A percentile compares a stretch with the other conserved stretches of the same genome.
These are phyloP conservation scores for Panagrolaimus sp. DNA, from an alignment of 1,140 invertebrate genomes.

Conservation along the genomic window DNA sequence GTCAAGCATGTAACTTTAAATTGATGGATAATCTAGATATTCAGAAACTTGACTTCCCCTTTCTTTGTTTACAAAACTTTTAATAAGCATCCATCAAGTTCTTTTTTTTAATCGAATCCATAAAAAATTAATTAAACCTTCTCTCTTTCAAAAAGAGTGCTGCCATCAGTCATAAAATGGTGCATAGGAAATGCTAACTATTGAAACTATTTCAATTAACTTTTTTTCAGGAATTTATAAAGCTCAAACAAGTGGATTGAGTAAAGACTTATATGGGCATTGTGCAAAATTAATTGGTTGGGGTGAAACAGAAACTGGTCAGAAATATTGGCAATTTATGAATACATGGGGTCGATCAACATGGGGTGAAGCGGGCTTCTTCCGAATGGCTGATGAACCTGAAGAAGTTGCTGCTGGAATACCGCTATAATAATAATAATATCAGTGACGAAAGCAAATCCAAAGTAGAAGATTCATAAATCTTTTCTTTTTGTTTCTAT, in stretches of 20 bases:
- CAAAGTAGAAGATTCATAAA: too few relatives aligned
- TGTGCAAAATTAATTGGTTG: conserved; percentile 47
- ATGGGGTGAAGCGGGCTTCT: conserved; percentile 40
- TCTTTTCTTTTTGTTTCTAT: too few relatives aligned
- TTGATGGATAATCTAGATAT: too few relatives aligned
- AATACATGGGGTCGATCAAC: conserved; percentile 41
- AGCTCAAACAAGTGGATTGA: conserved; percentile 20
- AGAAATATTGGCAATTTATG: conserved; percentile 32
- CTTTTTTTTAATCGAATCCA: too few relatives aligned
- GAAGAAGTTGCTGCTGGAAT: conserved; percentile 3
- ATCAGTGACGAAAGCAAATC: too few relatives aligned
- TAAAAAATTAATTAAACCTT: too few relatives aligned
- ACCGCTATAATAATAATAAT: neutral
- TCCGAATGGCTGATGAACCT: conserved; percentile 8
- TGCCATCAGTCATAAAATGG: too few relatives aligned
- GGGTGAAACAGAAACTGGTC: conserved; percentile 32
- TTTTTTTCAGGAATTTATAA: conserved; percentile 44
- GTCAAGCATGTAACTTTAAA: too few relatives aligned
- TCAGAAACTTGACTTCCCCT: too few relatives aligned
- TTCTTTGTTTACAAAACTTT: too few relatives aligned
- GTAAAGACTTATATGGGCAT: conserved; percentile 37
- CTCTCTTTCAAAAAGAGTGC: too few relatives aligned
- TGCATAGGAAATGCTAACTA: conserved; percentile 20
- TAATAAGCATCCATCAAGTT: too few relatives aligned
- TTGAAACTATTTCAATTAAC: conserved; percentile 24